Evolutionary conservation across 2,797 vertebrate genomes (phyloP).

Genomic region (Nyctalus aviator): DNA sequence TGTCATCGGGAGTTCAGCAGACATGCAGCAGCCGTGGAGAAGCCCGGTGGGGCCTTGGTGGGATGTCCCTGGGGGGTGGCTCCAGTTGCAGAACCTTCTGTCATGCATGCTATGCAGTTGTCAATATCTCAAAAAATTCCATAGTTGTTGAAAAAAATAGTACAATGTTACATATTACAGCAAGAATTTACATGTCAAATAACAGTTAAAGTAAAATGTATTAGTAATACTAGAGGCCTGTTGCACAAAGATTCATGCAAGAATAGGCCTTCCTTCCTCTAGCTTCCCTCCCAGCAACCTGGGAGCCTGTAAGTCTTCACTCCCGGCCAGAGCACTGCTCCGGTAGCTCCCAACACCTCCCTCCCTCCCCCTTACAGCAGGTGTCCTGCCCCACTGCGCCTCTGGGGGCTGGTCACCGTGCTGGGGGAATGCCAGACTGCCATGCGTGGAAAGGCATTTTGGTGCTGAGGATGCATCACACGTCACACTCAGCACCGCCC

Average conservation of each 20-base stretch:
- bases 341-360: too few relatives aligned
- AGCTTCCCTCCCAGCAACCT: too few relatives aligned
- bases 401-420: rapidly evolving
- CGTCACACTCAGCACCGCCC: not conserved
- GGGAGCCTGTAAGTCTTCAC: too few relatives aligned
- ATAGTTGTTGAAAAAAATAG: not conserved
- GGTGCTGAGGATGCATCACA: not conserved
- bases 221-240: not conserved
- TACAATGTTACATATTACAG: not conserved
- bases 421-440: too few relatives aligned
- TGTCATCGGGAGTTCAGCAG: not conserved
- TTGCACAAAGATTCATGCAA: too few relatives aligned
- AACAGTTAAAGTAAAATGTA: not conserved
- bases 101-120: not conserved
- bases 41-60: too few relatives aligned
- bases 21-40: too few relatives aligned
- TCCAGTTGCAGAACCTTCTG: not conserved
- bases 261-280: too few relatives aligned
- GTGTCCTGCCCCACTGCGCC: too few relatives aligned
- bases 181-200: not conserved
- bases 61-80: not conserved
- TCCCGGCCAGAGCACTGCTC: too few relatives aligned
- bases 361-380: too few relatives aligned
- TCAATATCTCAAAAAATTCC: not conserved
- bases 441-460: not conserved